Evolutionary conservation across 2,113 vertebrate species (phyloP), one percentile per base, ranked within the genome.

Genomic region (Pangasianodon gigas): DNA sequence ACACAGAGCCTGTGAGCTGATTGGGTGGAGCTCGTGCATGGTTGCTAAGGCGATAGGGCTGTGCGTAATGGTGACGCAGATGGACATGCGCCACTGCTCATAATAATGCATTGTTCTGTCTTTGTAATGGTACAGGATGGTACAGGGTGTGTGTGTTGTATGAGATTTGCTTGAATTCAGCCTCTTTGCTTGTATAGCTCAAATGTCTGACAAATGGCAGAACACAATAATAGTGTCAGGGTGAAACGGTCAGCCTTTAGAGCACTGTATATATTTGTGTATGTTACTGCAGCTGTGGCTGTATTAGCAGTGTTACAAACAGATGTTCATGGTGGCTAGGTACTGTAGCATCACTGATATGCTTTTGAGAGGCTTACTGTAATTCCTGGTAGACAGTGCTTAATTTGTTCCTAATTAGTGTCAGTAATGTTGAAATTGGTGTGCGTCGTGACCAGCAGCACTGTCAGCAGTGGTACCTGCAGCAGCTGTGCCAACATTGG

Each of bases 21-120:
- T 62, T 89, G 75, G 90, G 81, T 89, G 87, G 80, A 56, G 90
- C 62, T 91, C 51, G 29, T 80, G 29, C 82, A 56, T 32, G 24
- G 88, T 91, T 86, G 88, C 87, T 89, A 89, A 89, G 90, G 90
- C 56, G 52, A 87, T 86, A 32, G 62, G 46, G 44, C 84, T 84
- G 71, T 91, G 87, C 87, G 87, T 91, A 85, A 65, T n/a, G 52
- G 46, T 91, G 90, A 91, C 87, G 65, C 90, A 89, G 37, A 75
- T 89, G 62, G 87, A 87, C 84, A 75, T 56, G 90, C n/a, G 56
- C 77, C 77, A 83, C 46, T 87, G 84, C 77, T 90, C 51, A 84
- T 84, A 82, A 88, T 84, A 80, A 89, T 81, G 84, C 74, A 67
- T 77, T 79, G 71, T 89, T 62, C 62, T 80, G n/a, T 46, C 52